A percentile compares a stretch with the other conserved stretches of the same genome.
phyloP scores from a whole-genome alignment of 64 coral and sea anemone genomes.

The Platygyra sinensis region DNA sequence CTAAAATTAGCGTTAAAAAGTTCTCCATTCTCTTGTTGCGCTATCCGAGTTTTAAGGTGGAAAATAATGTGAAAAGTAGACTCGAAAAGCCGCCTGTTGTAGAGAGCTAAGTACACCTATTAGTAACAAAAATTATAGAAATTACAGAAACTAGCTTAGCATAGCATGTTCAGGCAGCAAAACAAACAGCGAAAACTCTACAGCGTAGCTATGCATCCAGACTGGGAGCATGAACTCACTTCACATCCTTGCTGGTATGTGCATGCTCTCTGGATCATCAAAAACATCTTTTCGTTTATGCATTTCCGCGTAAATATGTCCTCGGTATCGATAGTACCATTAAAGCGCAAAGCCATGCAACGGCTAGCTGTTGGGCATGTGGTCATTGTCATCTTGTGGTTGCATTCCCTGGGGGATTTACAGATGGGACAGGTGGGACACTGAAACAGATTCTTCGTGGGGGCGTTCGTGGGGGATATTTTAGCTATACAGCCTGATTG shows the following conservation, averaged over 20 bases:
- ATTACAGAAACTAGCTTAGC: too few species aligned
- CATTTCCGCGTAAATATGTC: slow-evolving; percentile 5
- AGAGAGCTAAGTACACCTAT: too few species aligned
- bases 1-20: too few species aligned
- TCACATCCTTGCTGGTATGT: slow-evolving; percentile 2
- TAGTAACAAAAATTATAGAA: too few species aligned
- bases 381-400: background rate
- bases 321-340: background rate
- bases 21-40: too few species aligned
- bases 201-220: slow-evolving; percentile 5
- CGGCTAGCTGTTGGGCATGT: slow-evolving; percentile 5
- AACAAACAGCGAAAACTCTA: background rate
- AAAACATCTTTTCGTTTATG: background rate
- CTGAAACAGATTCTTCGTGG: background rate
- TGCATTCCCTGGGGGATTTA: background rate
- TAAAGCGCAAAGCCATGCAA: background rate
- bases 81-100: too few species aligned
- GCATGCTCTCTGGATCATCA: slow-evolving; percentile 16
- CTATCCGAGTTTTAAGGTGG: too few species aligned
- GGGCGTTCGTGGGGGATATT: background rate
- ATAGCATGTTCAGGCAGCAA: background rate
- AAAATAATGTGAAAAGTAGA: too few species aligned
- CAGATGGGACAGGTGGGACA: slow-evolving; percentile 18
- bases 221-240: background rate
- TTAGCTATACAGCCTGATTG: slow-evolving; percentile 27